phyloP scores from a whole-genome alignment of 37 sponge, comb jelly and placozoan species.

The Eunapius fragilis region DNA sequence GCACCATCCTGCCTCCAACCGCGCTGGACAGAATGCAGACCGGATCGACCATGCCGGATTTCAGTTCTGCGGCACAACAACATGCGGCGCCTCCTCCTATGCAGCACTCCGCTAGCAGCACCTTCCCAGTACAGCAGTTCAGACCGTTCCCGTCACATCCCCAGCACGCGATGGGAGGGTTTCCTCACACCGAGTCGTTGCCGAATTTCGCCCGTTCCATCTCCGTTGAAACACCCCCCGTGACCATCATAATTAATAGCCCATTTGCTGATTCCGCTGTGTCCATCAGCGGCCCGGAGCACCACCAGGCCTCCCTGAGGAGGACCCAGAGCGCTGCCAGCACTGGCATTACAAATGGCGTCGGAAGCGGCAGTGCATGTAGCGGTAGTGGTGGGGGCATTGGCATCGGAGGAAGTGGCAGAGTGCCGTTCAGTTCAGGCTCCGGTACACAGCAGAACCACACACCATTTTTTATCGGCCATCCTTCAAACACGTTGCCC shows the following conservation, averaged over 20 bases:
- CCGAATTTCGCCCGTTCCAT: background rate
- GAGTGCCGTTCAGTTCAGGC: background rate
- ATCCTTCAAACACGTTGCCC: background rate
- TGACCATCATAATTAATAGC: background rate
- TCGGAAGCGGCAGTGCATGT: background rate
- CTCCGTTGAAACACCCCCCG: background rate
- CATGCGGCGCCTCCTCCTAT: too few species aligned
- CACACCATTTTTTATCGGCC: background rate
- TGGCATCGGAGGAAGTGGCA: background rate
- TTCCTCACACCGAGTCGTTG: background rate
- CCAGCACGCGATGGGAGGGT: background rate
- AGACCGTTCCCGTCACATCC: background rate
- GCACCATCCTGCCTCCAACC: background rate
- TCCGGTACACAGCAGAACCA: background rate
- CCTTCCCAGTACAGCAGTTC: background rate
- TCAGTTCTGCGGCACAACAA: constrained; percentile 10
- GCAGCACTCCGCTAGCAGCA: background rate
- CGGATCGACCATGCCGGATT: constrained; percentile 57
- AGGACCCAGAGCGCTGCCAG: background rate
- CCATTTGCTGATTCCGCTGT: background rate
- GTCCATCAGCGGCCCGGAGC: background rate
- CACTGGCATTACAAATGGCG: background rate
- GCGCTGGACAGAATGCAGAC: background rate
- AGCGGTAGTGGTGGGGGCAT: background rate
- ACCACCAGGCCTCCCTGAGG: background rate